Evolutionary conservation across 2,797 vertebrate species (phyloP).

Genomic region (Jordanella pulchra): DNA sequence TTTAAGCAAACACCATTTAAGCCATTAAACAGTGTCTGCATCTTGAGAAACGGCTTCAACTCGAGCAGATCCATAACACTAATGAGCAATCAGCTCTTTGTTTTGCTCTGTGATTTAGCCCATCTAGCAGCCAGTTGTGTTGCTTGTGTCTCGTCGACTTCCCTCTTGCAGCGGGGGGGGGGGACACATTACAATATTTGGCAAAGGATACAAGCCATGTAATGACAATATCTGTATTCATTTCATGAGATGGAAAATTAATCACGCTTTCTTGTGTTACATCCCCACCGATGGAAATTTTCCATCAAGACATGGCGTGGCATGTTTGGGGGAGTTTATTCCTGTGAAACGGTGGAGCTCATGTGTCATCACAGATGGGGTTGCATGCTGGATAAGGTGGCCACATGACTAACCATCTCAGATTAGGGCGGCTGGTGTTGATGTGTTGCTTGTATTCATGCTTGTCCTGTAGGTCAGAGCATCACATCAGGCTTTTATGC

Average conservation of each 20-base stretch:
- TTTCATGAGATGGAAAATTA: slow-evolving; percentile 77
- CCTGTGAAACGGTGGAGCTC: slow-evolving; percentile 72
- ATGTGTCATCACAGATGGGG: slow-evolving; percentile 80
- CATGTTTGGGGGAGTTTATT: slow-evolving; percentile 74
- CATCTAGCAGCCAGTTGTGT: slow-evolving; percentile 67
- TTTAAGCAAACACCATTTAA: slow-evolving; percentile 72
- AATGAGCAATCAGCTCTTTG: slow-evolving; percentile 81
- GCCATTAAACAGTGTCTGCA: slow-evolving; percentile 74
- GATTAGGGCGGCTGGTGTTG: slow-evolving; percentile 73
- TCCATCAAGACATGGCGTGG: slow-evolving; percentile 57
- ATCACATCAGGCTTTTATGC: slow-evolving; percentile 67
- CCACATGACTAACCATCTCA: slow-evolving; percentile 69
- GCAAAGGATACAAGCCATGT: slow-evolving; percentile 72
- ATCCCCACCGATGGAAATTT: slow-evolving; percentile 76
- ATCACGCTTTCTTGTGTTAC: slow-evolving; percentile 72
- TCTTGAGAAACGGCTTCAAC: slow-evolving; percentile 71
- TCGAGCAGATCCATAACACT: slow-evolving; percentile 77
- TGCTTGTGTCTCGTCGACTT: slow-evolving; percentile 72
- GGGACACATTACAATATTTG: slow-evolving; percentile 79
- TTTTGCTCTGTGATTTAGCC: slow-evolving; percentile 71
- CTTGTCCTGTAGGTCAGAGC: slow-evolving; percentile 70
- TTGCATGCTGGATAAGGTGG: slow-evolving; percentile 65
- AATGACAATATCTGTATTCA: slow-evolving; percentile 86
- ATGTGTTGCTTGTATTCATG: slow-evolving; percentile 78
- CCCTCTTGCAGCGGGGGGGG: slow-evolving; percentile 70